These are phyloP conservation scores for Beroe ovata DNA, from an alignment of 37 sponge, comb jelly and placozoan genomes.

Conservation along the genomic window DNA sequence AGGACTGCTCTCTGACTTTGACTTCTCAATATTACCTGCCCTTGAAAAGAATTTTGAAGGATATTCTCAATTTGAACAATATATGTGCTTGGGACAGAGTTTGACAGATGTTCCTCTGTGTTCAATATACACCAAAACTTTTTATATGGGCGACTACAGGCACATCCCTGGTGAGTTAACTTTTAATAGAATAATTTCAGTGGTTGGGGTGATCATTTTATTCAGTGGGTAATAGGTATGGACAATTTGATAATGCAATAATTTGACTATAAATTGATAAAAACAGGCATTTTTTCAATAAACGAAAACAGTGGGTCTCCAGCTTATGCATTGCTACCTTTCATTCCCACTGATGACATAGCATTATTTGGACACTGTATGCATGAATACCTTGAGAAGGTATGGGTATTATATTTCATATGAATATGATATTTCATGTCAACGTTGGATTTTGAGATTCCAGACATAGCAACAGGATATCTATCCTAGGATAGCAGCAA, in stretches of 20 bases:
- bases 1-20: constrained; percentile 49
- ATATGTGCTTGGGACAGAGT: background rate
- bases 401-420: no score
- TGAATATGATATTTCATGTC: no score
- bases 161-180: constrained; percentile 12
- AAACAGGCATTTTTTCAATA: constrained; percentile 14
- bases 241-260: no score
- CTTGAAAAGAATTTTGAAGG: background rate
- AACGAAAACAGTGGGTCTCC: constrained; percentile 21
- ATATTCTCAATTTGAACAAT: constrained; percentile 12
- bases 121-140: background rate
- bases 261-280: no score
- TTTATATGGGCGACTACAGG: constrained; percentile 45
- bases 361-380: constrained; percentile 44
- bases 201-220: background rate
- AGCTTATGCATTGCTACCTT: background rate
- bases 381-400: background rate
- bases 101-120: constrained; percentile 30
- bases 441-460: background rate
- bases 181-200: background rate
- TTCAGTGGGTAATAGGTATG: background rate
- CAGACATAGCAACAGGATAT: background rate
- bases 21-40: constrained; percentile 58
- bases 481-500: constrained; percentile 5
- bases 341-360: constrained; percentile 53